Evolutionary conservation across 2,888 invertebrate species (phyloP).

Genomic region (Acrobeloides nanus): DNA sequence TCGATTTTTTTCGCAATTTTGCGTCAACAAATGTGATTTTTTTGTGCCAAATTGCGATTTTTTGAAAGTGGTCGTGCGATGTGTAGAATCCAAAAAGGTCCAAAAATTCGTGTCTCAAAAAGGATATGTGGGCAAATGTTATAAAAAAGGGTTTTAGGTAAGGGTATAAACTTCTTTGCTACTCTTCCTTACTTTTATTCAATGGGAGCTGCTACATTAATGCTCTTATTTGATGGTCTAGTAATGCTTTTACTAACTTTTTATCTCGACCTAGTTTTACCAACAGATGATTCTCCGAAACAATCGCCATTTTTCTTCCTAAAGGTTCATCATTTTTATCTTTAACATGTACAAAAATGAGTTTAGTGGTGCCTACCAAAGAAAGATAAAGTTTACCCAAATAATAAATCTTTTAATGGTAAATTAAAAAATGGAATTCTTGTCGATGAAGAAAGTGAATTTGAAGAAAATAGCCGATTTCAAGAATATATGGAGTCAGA

Average conservation of each 20-base stretch:
- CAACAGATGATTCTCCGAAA: constrained; percentile 28
- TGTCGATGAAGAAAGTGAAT: constrained; percentile 9
- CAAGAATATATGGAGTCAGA: constrained; percentile 34
- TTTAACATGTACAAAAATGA: too few species aligned
- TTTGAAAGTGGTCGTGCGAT: neutral
- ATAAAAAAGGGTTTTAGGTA: too few species aligned
- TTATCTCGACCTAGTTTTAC: constrained; percentile 29
- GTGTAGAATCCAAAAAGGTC: constrained; percentile 21
- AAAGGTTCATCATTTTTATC: too few species aligned
- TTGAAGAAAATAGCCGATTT: constrained; percentile 5
- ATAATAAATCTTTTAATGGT: constrained; percentile 4
- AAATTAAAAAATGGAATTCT: neutral
- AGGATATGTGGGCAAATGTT: too few species aligned
- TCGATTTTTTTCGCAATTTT: neutral
- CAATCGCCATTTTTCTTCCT: constrained; percentile 26
- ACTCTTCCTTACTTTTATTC: constrained; percentile 23
- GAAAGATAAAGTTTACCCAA: neutral
- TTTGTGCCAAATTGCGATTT: neutral
- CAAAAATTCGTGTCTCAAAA: too few species aligned
- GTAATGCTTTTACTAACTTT: constrained; percentile 22
- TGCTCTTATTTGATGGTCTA: constrained; percentile 41
- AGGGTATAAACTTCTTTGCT: constrained; percentile 21
- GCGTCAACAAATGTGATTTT: too few species aligned
- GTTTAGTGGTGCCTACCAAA: neutral
- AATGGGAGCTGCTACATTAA: constrained; percentile 37